Evolutionary conservation across 2,888 invertebrate species (phyloP), one percentile per base, ranked within the genome.

Genomic region (Tetramorium bicarinatum): DNA sequence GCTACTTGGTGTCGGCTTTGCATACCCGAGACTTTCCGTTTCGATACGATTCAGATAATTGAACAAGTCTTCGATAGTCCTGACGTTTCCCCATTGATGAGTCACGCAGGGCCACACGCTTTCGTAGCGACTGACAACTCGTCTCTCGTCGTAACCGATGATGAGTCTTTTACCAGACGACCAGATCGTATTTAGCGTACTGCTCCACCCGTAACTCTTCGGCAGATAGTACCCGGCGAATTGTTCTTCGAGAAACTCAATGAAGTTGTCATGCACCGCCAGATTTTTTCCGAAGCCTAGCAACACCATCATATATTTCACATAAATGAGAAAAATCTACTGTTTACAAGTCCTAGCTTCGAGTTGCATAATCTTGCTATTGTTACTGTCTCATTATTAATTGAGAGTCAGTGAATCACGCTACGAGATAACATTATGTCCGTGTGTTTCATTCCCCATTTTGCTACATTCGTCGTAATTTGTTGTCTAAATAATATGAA

Each of bases 11-110:
- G 15, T 29, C 29, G 29, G 25, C 1, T 71, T 54, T 15, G 41
- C 34, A 62, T 72, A 91, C 91, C 87, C 77, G 21, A 71, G 15
- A 38, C 85, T 86, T 15, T 47, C 76, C 11, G 62, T 89, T 83
- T 92, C 93, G 25, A 92, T 89, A 56, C 85, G 86, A 15, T 92
- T 88, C 47, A 97, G 93, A 92, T 96, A 96, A 0, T 90, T 92
- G 89, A 96, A 96, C 66, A 97, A 94, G 52, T 95, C 95, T 0
- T 94, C 88, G 85, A 96, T 94, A 25, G 95, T 95, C 86, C 96
- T 96, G 8, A 96, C 96, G 92, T 97, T 96, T 1, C 96, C 97
- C 97, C 97, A 97, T 87, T 96, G 95, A 87, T 97, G 97, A 56
- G 95, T 95, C 2, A 97, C 95, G 9, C 96, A 95, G 61, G 95